These are phyloP conservation scores for Corvus moneduloides DNA, from an alignment of 2,113 vertebrate genomes.

Conservation along the genomic window DNA sequence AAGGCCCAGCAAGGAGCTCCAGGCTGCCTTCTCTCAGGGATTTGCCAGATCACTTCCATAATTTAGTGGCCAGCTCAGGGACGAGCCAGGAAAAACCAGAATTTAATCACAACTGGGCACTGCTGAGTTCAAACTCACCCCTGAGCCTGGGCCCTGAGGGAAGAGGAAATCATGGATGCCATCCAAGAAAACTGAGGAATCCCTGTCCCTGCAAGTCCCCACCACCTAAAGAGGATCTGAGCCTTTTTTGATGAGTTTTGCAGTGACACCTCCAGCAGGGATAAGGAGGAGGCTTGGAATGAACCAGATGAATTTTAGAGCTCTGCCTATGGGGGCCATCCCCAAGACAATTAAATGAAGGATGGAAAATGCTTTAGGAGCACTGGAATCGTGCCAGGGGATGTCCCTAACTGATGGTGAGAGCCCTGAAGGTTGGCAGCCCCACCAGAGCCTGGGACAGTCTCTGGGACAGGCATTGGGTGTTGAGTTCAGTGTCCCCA, in stretches of 20 bases:
- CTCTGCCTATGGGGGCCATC: neutral
- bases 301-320: neutral
- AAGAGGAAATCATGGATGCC: neutral
- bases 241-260: neutral
- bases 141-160: neutral
- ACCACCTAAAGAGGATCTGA: neutral
- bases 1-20: neutral
- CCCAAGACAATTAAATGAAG: accelerated
- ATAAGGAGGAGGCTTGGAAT: neutral
- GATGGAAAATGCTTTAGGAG: neutral
- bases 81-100: neutral
- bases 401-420: neutral
- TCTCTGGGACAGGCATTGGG: neutral
- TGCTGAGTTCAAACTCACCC: neutral
- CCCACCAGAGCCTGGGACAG: neutral
- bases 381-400: accelerated
- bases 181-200: neutral
- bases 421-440: neutral
- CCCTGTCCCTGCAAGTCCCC: neutral
- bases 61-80: neutral
- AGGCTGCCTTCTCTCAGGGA: neutral
- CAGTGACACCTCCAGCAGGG: neutral
- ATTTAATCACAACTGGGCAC: neutral
- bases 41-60: neutral
- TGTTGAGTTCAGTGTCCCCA: neutral